Evolutionary conservation across 2,888 invertebrate genomes (phyloP).

Genomic region (Boloria selene): DNA sequence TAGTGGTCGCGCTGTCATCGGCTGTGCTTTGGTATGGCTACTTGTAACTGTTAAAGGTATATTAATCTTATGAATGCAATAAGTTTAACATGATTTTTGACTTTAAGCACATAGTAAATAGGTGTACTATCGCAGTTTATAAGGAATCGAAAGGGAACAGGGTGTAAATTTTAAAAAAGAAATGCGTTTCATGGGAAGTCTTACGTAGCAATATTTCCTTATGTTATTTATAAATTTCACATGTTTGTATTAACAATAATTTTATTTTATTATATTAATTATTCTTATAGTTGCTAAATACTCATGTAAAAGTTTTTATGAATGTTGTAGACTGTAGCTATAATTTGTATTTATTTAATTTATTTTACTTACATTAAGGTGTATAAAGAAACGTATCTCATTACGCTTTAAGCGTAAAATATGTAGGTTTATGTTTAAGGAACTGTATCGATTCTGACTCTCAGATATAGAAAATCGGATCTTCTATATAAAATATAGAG

Average conservation of each 20-base stretch:
- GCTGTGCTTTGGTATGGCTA: constrained; percentile 52
- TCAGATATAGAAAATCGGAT: no score
- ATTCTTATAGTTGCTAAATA: not conserved
- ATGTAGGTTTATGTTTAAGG: no score
- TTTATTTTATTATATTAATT: not conserved
- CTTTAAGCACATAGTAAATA: constrained; percentile 52
- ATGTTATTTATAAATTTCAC: constrained; percentile 40
- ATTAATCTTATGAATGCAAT: constrained; percentile 14
- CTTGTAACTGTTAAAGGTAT: constrained; percentile 16
- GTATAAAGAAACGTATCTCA: no score
- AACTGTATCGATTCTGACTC: no score
- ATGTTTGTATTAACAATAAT: constrained; percentile 26
- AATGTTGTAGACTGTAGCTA: no score
- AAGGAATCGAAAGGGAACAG: constrained; percentile 38
- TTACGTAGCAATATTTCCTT: constrained; percentile 63
- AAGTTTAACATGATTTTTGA: constrained; percentile 7
- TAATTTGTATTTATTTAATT: no score
- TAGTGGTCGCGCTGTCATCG: constrained; percentile 76
- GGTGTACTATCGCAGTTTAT: constrained; percentile 47
- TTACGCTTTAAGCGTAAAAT: no score
- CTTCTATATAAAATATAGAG: no score
- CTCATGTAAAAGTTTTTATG: not conserved
- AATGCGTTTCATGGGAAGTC: constrained; percentile 47
- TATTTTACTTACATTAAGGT: no score
- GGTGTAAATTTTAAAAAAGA: constrained; percentile 48